Percentiles rank a stretch among this genome's conserved stretches.
These are phyloP conservation scores for Trachemys scripta DNA, from an alignment of 2,113 vertebrate species.

Conservation along the genomic window DNA sequence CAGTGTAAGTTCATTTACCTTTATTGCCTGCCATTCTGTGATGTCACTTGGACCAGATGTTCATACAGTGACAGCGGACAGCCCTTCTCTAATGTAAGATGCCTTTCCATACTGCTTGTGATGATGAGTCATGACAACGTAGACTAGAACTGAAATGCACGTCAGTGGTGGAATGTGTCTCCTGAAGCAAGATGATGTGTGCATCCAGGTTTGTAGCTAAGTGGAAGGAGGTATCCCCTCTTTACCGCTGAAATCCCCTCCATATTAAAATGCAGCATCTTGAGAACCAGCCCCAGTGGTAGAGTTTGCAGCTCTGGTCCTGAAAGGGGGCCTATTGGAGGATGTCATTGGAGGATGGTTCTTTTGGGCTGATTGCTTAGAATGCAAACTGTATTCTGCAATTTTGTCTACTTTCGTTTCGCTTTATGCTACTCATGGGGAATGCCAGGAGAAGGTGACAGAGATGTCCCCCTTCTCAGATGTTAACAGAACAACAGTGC, in stretches of 20 bases:
- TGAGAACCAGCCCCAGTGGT: not conserved
- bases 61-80: not conserved
- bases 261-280: not conserved
- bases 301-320: not conserved
- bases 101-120: not conserved
- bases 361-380: not conserved
- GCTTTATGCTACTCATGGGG: not conserved
- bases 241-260: not conserved
- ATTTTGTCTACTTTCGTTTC: not conserved
- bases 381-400: not conserved
- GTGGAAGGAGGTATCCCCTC: not conserved
- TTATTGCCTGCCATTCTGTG: not conserved
- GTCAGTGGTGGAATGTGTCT: not conserved
- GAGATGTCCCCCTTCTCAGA: not conserved
- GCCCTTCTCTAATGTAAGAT: not conserved
- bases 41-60: not conserved
- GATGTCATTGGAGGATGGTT: not conserved
- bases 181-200: not conserved
- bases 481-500: not conserved
- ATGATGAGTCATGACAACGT: not conserved
- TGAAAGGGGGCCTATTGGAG: not conserved
- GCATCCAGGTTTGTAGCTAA: not conserved
- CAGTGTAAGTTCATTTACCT: not conserved
- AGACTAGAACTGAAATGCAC: not conserved
- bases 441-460: not conserved